Percentiles rank a stretch among this genome's conserved stretches.
phyloP scores from a whole-genome alignment of 2,113 vertebrate species.

The Cyprinodon brontotheroides region DNA sequence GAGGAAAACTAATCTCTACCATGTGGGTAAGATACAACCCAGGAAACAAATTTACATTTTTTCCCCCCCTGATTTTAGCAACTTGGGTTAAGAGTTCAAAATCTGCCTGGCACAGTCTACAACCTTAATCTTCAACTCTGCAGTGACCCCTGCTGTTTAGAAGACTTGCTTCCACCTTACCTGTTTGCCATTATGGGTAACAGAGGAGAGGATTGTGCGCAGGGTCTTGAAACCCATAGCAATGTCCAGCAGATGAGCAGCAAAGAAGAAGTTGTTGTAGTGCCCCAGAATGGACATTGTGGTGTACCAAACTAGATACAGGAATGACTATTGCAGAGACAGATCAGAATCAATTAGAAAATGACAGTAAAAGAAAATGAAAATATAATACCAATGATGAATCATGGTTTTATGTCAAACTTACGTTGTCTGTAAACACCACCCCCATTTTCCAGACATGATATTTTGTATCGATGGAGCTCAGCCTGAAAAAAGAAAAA shows the following conservation, averaged over 20 bases:
- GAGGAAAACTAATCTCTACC: too few relatives aligned
- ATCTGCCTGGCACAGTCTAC: too few relatives aligned
- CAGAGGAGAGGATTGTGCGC: slow-evolving; percentile 95
- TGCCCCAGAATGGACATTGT: slow-evolving; percentile 98
- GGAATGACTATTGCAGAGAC: slow-evolving; percentile 84
- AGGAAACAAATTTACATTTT: neutral
- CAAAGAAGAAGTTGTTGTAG: slow-evolving; percentile 99
- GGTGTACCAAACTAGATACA: slow-evolving; percentile 97
- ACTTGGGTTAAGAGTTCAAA: neutral
- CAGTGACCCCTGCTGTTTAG: slow-evolving; percentile 52
- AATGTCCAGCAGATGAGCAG: slow-evolving; percentile 95
- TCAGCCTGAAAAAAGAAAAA: slow-evolving; percentile 83
- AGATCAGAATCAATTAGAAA: slow-evolving; percentile 13
- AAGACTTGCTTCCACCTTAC: slow-evolving; percentile 70
- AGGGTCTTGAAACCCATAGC: slow-evolving; percentile 99
- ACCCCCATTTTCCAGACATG: slow-evolving; percentile 97
- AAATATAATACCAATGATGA: neutral
- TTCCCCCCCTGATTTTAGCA: neutral
- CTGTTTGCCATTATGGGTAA: slow-evolving; percentile 99
- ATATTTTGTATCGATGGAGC: slow-evolving; percentile 95
- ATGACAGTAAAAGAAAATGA: neutral
- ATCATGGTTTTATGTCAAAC: slow-evolving; percentile 62
- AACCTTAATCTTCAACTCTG: neutral
- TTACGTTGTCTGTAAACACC: slow-evolving; percentile 97
- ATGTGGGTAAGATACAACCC: neutral